Evolutionary conservation across 2,113 vertebrate species (phyloP), one percentile per base, ranked within the genome.

Genomic region (Petrocephalus zakoni): DNA sequence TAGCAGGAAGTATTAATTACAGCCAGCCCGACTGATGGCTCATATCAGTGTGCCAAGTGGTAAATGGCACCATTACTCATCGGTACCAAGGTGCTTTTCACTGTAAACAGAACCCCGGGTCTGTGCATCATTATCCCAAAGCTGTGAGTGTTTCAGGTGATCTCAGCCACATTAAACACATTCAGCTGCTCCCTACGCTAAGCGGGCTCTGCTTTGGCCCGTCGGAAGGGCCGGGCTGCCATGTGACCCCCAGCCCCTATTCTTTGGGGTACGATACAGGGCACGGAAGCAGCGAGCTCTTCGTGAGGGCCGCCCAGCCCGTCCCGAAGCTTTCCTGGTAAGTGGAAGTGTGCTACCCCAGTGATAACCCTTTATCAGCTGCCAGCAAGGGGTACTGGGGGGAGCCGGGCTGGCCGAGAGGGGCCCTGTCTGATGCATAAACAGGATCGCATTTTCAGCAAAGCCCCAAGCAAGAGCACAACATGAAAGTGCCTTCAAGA

Each of bases 301-400:
- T 25, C 21, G 22, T 7, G 21, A n/a, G 58, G 2, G 21, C 21
- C 0, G 34, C 29, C 81, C 21, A 42, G n/a, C 49, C 25, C 1
- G 2, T 53, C 11, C 51, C 22, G 25, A 9, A n/a, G 84, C 21
- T 91, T 88, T 91, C 83, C 15, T 68, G 72, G 90, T 89, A 68
- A 90, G 88, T 89, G 92, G 92, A 94, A 90, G 94, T 91, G 91
- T 94, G 95, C 94, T 90, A 82, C 88, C 56, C 78, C 7, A 88
- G 90, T 92, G 95, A 96, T 96, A 96, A 96, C 93, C 91, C 91
- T 83, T 95, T 96, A 96, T 96, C 95, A 93, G 92, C 91, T 90
- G 88, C 51, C 87, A 34, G 52, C n/a, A 15, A 21, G 51, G 87
- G 88, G 72, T 42, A 34, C 72, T 42, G 15, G 37, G 89, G 89